A percentile compares a stretch with the other conserved stretches of the same genome.
Conservation (phyloP, 2,888 invertebrate genomes). For the Orgyia antiqua region DNA sequence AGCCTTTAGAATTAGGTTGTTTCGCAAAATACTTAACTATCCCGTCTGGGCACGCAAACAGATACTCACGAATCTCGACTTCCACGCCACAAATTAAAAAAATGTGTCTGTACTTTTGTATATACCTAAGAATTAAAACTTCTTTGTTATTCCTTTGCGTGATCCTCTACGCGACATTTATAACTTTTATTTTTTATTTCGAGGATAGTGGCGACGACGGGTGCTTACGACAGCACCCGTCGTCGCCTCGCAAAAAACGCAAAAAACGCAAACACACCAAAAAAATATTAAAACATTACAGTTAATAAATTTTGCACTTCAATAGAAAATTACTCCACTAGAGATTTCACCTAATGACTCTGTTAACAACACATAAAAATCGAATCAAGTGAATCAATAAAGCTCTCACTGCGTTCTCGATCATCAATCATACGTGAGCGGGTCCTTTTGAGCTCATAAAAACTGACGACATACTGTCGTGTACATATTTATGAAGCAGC, state of each 20-base stretch:
- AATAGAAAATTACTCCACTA: slow-evolving; percentile 2
- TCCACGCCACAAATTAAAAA: too few relatives aligned
- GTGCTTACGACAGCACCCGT: too few relatives aligned
- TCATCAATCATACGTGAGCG: slow-evolving; percentile 47
- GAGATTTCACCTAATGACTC: slow-evolving; percentile 24
- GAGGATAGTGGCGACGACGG: too few relatives aligned
- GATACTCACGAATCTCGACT: slow-evolving; percentile 26
- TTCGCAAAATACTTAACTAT: slow-evolving; percentile 43
- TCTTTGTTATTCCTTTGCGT: too few relatives aligned
- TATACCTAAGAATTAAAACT: too few relatives aligned
- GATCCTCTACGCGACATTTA: too few relatives aligned
- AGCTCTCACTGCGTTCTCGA: slow-evolving; percentile 39
- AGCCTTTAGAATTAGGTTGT: slow-evolving; percentile 55
- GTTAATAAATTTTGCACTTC: too few relatives aligned
- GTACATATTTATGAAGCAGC: slow-evolving; percentile 73
- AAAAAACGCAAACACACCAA: too few relatives aligned
- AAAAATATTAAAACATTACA: too few relatives aligned
- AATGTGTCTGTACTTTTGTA: too few relatives aligned
- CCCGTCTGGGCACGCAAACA: slow-evolving; percentile 46
- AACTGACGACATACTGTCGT: slow-evolving; percentile 60
- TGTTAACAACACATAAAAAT: slow-evolving; percentile 40
- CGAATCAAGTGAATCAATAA: slow-evolving; percentile 58
- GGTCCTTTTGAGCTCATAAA: slow-evolving; percentile 53
- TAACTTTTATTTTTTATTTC: too few relatives aligned
- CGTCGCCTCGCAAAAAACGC: too few relatives aligned